These are phyloP conservation scores for Montipora cactus DNA, from an alignment of 64 coral and sea anemone genomes.

Conservation along the genomic window DNA sequence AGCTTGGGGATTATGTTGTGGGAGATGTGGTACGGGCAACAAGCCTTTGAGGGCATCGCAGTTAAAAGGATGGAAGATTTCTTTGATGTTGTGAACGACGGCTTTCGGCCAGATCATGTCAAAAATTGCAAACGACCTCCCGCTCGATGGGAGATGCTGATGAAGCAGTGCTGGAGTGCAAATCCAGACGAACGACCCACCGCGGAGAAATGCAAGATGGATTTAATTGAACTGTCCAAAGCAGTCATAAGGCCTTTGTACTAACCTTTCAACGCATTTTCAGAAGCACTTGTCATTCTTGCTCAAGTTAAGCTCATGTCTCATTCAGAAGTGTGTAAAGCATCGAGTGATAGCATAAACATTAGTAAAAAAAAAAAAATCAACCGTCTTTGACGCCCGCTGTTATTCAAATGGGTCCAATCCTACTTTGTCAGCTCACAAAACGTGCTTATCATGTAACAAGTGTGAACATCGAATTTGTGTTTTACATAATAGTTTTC, in stretches of 20 bases:
- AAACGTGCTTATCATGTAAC: no score
- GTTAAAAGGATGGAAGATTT: neutral
- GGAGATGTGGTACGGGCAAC: conserved; percentile 65
- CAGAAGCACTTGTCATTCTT: no score
- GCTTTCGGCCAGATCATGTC: conserved; percentile 22
- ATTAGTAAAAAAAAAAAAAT: no score
- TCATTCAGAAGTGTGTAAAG: no score
- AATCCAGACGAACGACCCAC: neutral
- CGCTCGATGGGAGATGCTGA: neutral
- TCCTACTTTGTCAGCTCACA: no score
- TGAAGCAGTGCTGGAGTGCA: conserved; percentile 25
- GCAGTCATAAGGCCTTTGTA: no score
- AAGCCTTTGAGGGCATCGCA: neutral
- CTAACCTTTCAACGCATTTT: neutral
- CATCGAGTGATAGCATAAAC: no score
- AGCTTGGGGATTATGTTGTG: conserved; percentile 48
- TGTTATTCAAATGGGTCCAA: no score
- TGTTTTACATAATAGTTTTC: no score
- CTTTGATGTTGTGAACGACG: neutral
- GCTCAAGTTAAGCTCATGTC: no score
- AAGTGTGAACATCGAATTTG: no score
- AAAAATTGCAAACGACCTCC: neutral
- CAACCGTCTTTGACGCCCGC: no score
- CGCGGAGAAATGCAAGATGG: neutral
- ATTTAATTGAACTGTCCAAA: neutral